Conservation (phyloP, 2,888 invertebrate genomes). For the Diaprepes abbreviatus region DNA sequence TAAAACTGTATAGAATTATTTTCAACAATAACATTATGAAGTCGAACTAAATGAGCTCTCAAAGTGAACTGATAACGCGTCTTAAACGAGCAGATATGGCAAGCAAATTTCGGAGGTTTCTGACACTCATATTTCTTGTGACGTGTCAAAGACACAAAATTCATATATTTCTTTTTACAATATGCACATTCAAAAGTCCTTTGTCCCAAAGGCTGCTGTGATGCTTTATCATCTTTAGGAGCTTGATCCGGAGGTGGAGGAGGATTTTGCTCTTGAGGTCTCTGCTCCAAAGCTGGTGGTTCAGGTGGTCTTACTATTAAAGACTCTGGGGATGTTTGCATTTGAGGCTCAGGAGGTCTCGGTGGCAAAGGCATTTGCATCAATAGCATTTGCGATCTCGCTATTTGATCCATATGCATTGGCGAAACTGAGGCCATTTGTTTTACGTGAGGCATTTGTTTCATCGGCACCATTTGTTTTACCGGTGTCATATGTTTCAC, state of each 20-base stretch:
- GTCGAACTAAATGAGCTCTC: conserved; percentile 44
- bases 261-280: not conserved
- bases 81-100: conserved; percentile 48
- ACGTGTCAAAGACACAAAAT: conserved; percentile 51
- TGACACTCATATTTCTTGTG: conserved; percentile 52
- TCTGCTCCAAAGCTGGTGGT: not conserved
- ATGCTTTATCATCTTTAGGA: not conserved
- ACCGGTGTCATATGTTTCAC: not conserved
- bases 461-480: not conserved
- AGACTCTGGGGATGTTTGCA: not conserved
- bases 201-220: conserved; percentile 17
- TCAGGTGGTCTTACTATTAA: not conserved
- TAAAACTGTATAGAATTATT: conserved; percentile 41
- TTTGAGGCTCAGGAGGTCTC: not conserved
- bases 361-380: not conserved
- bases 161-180: conserved; percentile 53
- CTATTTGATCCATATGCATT: not conserved
- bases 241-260: not conserved
- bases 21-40: conserved; percentile 42
- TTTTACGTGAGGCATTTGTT: not conserved
- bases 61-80: conserved; percentile 46
- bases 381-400: not conserved
- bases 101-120: conserved; percentile 43
- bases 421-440: not conserved
- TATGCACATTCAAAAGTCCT: conserved; percentile 36